Conservation (phyloP, 2,888 invertebrate genomes). For the Tetrapedia diversipes region DNA sequence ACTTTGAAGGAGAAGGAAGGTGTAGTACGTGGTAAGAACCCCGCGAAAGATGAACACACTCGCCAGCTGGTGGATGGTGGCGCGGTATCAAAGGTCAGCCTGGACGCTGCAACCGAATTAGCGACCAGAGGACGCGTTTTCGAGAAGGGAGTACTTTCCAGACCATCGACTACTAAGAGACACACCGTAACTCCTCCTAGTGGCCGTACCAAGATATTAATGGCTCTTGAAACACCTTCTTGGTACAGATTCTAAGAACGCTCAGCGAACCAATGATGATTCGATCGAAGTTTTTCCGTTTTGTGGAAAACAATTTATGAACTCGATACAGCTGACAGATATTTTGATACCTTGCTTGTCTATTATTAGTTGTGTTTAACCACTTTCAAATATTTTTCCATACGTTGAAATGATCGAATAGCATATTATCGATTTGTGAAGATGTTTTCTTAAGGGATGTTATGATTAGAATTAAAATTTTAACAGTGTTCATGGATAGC, state of each 20-base stretch:
- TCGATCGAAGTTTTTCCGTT: no score
- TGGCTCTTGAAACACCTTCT: slow-evolving; percentile 80
- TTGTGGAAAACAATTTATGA: neutral
- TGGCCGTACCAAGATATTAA: slow-evolving; percentile 79
- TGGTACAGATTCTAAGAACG: slow-evolving; percentile 79
- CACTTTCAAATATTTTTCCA: no score
- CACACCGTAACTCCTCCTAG: slow-evolving; percentile 77
- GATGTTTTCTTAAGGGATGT: no score
- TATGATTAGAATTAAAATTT: no score
- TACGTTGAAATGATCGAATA: no score
- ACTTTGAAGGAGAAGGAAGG: slow-evolving; percentile 79
- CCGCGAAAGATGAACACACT: slow-evolving; percentile 78
- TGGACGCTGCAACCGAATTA: slow-evolving; percentile 80
- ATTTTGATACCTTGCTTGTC: slow-evolving; percentile 31
- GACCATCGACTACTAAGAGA: slow-evolving; percentile 74
- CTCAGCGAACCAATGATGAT: neutral
- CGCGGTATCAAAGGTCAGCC: slow-evolving; percentile 78
- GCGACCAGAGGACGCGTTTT: slow-evolving; percentile 80
- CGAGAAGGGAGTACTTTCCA: slow-evolving; percentile 79
- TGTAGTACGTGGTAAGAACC: slow-evolving; percentile 76
- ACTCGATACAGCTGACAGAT: neutral
- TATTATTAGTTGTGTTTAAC: neutral
- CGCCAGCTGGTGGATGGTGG: slow-evolving; percentile 80
- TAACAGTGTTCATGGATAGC: no score
- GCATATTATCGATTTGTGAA: no score